These are phyloP conservation scores for Ophioderma brevispina DNA, from an alignment of 35 echinoderm and acorn worm genomes.

Conservation along the genomic window DNA sequence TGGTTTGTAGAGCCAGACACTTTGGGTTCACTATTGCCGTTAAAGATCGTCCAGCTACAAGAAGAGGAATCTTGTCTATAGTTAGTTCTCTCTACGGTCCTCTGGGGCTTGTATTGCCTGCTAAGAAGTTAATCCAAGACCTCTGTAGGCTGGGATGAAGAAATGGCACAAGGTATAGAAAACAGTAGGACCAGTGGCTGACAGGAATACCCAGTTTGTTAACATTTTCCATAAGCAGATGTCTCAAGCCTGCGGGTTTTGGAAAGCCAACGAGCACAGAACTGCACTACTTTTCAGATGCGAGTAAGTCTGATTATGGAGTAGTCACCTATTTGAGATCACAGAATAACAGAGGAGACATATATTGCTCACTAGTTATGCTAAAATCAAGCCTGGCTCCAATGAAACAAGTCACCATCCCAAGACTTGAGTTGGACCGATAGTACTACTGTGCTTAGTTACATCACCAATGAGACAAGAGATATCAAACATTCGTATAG, in stretches of 20 bases:
- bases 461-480: not conserved
- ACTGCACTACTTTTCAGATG: slow-evolving; percentile 57
- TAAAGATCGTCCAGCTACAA: slow-evolving; percentile 30
- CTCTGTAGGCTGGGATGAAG: slow-evolving; percentile 45
- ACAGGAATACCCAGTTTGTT: not conserved
- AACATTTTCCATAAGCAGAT: slow-evolving; percentile 18
- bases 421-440: slow-evolving; percentile 76
- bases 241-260: slow-evolving; percentile 33
- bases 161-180: not conserved
- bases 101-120: slow-evolving; percentile 41
- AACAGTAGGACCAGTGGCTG: slow-evolving; percentile 31
- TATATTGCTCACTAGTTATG: slow-evolving; percentile 54
- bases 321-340: slow-evolving; percentile 24
- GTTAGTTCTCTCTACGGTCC: slow-evolving; percentile 61
- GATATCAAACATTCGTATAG: slow-evolving; percentile 57
- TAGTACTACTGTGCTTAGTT: slow-evolving; percentile 32
- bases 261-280: not conserved
- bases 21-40: slow-evolving; percentile 48
- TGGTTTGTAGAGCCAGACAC: slow-evolving; percentile 36
- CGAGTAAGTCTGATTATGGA: slow-evolving; percentile 18
- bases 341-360: not conserved
- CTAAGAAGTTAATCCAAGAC: slow-evolving; percentile 42
- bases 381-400: slow-evolving; percentile 43
- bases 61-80: slow-evolving; percentile 58
- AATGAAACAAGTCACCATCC: slow-evolving; percentile 50